phyloP scores from a whole-genome alignment of 2,888 invertebrate species.

The Gisinianus flammeolus region DNA sequence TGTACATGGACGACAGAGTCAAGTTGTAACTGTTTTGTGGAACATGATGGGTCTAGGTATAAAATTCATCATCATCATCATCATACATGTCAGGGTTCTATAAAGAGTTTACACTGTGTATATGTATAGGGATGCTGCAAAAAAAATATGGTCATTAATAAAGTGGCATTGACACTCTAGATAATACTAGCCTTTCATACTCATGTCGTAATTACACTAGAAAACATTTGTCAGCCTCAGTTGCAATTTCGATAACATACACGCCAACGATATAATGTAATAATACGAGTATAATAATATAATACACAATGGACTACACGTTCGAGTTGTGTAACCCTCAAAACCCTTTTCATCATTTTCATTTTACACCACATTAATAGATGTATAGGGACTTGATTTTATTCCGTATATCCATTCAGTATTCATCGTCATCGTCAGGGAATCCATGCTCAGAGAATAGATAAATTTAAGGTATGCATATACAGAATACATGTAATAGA shows the following conservation, averaged over 20 bases:
- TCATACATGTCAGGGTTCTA: no score
- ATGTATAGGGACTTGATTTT: neutral
- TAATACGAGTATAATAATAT: neutral
- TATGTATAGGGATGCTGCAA: constrained; percentile 7
- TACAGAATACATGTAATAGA: no score
- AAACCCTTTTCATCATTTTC: constrained; percentile 5
- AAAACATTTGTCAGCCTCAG: constrained; percentile 48
- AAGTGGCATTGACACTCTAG: constrained; percentile 51
- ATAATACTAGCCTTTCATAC: constrained; percentile 44
- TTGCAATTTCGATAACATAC: constrained; percentile 20
- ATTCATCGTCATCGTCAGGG: neutral
- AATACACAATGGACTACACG: no score
- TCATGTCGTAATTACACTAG: constrained; percentile 44
- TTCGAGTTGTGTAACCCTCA: constrained; percentile 6
- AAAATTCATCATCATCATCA: no score
- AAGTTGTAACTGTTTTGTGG: no score
- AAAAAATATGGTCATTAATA: constrained; percentile 55
- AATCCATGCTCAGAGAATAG: no score
- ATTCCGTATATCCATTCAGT: neutral
- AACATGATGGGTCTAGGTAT: neutral
- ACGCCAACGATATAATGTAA: neutral
- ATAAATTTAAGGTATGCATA: no score
- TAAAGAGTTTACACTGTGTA: no score
- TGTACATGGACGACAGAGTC: no score
- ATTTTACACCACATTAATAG: neutral